Evolutionary conservation across 2,797 vertebrate species (phyloP).

Genomic region (Orientallactaga sibirica): DNA sequence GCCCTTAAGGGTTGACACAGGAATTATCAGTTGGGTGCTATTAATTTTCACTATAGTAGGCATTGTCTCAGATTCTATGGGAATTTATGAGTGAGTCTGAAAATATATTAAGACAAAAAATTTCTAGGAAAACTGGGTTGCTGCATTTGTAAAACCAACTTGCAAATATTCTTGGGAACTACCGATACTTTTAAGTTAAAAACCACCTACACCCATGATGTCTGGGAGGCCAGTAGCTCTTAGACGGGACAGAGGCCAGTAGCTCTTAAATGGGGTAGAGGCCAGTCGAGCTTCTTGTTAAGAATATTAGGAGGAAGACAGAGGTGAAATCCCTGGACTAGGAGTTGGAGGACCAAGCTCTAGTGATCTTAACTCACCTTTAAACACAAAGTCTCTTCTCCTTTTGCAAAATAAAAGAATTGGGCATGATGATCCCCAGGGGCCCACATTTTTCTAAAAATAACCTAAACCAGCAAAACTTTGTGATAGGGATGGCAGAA

Average conservation of each 20-base stretch:
- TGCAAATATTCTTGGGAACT: not conserved
- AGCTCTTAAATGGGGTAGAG: not conserved
- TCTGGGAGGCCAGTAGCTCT: not conserved
- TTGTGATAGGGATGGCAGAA: slow-evolving; percentile 40
- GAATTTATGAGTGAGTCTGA: not conserved
- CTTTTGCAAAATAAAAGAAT: slow-evolving; percentile 64
- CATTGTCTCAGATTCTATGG: not conserved
- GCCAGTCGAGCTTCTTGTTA: too few species aligned
- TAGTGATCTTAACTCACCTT: not conserved
- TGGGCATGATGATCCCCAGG: slow-evolving; percentile 49
- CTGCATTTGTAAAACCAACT: not conserved
- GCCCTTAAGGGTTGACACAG: not conserved
- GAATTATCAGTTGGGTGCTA: not conserved
- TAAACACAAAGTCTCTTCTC: not conserved
- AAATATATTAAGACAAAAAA: not conserved
- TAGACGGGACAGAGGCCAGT: not conserved
- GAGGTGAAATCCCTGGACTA: not conserved
- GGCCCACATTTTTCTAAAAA: slow-evolving; percentile 67
- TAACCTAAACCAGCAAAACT: slow-evolving; percentile 62
- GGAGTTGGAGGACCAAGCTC: not conserved
- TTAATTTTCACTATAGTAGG: not conserved
- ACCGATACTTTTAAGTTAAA: not conserved
- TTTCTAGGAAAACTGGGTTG: not conserved
- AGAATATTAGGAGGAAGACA: not conserved
- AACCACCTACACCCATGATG: not conserved